Percentiles rank a stretch among this genome's conserved stretches.
Conservation (phyloP, 2,113 vertebrate genomes). For the Xenopus laevis region DNA sequence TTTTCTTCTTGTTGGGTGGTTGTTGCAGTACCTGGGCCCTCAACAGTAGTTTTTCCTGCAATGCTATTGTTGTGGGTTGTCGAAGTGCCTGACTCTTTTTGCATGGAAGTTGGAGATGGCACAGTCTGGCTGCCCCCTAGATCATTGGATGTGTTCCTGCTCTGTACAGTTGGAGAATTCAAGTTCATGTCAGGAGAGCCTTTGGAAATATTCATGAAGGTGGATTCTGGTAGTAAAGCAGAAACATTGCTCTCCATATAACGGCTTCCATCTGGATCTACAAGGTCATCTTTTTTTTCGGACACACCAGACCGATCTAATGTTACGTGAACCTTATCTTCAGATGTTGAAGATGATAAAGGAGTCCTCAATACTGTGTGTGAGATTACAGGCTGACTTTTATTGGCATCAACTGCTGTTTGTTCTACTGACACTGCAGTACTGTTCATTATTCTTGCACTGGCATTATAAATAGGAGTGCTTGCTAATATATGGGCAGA, state of each 20-base stretch:
- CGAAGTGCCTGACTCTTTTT: neutral
- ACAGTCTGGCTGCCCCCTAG: no score
- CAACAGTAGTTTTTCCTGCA: neutral
- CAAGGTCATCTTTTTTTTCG: neutral
- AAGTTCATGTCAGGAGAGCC: neutral
- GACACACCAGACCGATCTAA: neutral
- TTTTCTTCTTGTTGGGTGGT: neutral
- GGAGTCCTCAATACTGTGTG: neutral
- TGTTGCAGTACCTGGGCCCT: no score
- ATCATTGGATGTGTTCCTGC: no score
- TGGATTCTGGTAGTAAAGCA: neutral
- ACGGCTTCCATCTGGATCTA: neutral
- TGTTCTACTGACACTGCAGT: neutral
- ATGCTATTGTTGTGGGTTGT: neutral
- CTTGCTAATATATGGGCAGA: neutral
- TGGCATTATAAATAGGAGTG: no score
- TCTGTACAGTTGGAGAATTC: neutral
- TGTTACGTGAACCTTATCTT: neutral
- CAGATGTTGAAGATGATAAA: neutral
- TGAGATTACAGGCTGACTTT: neutral
- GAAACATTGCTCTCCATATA: neutral
- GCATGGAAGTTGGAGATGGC: neutral
- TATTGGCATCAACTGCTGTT: neutral
- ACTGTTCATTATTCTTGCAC: neutral
- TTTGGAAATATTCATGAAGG: neutral